Percentiles rank a stretch among this genome's conserved stretches.
phyloP scores from a whole-genome alignment of 2,113 vertebrate genomes.

The Passer domesticus region DNA sequence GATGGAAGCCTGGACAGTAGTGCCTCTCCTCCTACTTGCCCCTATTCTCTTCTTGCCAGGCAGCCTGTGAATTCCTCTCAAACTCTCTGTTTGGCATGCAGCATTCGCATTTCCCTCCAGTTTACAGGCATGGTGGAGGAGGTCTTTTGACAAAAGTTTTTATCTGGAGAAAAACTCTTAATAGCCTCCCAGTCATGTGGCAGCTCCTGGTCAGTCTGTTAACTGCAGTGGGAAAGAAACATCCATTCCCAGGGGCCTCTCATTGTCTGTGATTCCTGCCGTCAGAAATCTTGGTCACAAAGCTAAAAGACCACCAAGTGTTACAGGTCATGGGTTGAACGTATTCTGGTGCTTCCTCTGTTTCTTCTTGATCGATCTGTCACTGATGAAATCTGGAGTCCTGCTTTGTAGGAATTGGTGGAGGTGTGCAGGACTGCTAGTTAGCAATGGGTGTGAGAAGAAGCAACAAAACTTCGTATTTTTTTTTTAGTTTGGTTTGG shows the following conservation, averaged over 20 bases:
- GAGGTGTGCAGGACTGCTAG: background rate
- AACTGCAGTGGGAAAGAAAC: background rate
- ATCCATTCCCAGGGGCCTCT: background rate
- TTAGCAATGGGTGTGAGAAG: background rate
- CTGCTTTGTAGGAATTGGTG: background rate
- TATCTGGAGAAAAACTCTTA: background rate
- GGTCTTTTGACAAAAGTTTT: background rate
- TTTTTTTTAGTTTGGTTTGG: background rate
- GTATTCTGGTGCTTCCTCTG: background rate
- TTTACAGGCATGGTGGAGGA: background rate
- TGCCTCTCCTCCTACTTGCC: slow-evolving; percentile 1
- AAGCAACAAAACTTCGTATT: background rate
- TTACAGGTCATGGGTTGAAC: background rate
- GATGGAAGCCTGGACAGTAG: background rate
- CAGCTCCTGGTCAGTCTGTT: background rate
- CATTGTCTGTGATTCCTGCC: background rate
- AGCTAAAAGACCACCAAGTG: background rate
- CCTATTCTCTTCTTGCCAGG: background rate
- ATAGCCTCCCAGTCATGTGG: background rate
- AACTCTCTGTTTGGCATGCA: background rate
- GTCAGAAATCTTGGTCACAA: background rate
- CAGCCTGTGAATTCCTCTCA: background rate
- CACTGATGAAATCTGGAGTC: background rate
- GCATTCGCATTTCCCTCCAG: background rate
- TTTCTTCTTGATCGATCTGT: background rate